phyloP scores from a whole-genome alignment of 2,888 invertebrate genomes.

The Drosophila colorata region DNA sequence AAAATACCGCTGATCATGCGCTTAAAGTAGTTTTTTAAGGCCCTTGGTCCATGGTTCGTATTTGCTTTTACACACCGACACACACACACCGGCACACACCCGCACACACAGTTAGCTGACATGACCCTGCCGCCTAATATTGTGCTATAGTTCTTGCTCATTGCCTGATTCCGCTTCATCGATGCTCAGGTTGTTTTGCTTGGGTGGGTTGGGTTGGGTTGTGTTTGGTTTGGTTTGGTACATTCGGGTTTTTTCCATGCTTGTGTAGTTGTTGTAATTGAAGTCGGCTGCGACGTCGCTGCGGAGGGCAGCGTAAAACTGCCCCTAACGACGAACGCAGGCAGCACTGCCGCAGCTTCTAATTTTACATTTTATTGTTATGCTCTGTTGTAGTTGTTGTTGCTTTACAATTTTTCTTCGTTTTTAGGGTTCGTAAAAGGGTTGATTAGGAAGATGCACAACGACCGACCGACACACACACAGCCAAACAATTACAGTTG shows the following conservation, averaged over 20 bases:
- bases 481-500: constrained; percentile 41
- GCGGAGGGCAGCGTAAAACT: constrained; percentile 41
- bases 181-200: constrained; percentile 53
- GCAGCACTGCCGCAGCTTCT: constrained; percentile 59
- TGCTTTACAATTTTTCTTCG: constrained; percentile 58
- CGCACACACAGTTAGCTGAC: constrained; percentile 14
- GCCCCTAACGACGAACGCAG: constrained; percentile 52
- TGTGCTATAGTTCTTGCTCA: constrained; percentile 61
- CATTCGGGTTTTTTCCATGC: constrained; percentile 13
- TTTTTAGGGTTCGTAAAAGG: constrained; percentile 79
- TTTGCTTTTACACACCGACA: constrained; percentile 13
- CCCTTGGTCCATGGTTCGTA: constrained; percentile 13
- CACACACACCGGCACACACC: constrained; percentile 3
- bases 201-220: constrained; percentile 2
- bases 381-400: constrained; percentile 30
- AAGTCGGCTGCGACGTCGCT: constrained; percentile 44
- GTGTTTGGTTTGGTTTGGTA: constrained; percentile 2
- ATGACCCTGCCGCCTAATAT: constrained; percentile 51
- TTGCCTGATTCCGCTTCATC: constrained; percentile 43
- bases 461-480: constrained; percentile 24
- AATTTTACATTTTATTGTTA: constrained; percentile 80
- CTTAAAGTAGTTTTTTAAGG: constrained; percentile 65
- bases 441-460: constrained; percentile 77
- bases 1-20: constrained; percentile 70
- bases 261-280: constrained; percentile 59